Evolutionary conservation across 2,888 invertebrate species (phyloP).

Genomic region (Cephus pygmeus): DNA sequence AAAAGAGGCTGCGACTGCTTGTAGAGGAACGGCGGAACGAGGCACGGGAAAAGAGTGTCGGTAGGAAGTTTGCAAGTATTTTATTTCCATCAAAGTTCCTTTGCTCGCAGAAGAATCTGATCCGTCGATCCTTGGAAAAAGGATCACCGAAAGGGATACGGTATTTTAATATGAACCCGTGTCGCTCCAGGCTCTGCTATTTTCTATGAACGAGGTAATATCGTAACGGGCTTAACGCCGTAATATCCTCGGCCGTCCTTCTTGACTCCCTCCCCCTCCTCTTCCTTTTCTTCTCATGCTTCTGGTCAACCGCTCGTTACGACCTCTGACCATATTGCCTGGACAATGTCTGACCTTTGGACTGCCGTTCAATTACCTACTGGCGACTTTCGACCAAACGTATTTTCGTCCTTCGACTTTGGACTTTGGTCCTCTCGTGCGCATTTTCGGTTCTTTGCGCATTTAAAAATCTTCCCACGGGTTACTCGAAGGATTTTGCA

Average conservation of each 20-base stretch:
- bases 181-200: background rate
- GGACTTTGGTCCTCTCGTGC: background rate
- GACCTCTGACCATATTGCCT: slow-evolving; percentile 6
- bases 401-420: background rate
- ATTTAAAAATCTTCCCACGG: background rate
- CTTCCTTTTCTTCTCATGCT: background rate
- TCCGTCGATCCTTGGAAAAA: background rate
- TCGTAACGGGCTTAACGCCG: background rate
- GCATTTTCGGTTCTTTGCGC: no score
- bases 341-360: slow-evolving; percentile 4
- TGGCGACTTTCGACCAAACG: background rate
- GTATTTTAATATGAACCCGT: background rate
- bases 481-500: background rate
- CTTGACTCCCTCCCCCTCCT: background rate
- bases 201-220: background rate
- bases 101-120: background rate
- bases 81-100: background rate
- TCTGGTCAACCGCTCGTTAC: background rate
- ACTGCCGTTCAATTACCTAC: background rate
- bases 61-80: background rate
- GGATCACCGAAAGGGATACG: background rate
- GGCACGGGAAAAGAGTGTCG: background rate
- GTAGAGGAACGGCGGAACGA: background rate
- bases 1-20: background rate
- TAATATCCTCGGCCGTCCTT: background rate